Evolutionary conservation across 1,140 invertebrate genomes (phyloP).

Genomic region (Notospermus geniculatus): DNA sequence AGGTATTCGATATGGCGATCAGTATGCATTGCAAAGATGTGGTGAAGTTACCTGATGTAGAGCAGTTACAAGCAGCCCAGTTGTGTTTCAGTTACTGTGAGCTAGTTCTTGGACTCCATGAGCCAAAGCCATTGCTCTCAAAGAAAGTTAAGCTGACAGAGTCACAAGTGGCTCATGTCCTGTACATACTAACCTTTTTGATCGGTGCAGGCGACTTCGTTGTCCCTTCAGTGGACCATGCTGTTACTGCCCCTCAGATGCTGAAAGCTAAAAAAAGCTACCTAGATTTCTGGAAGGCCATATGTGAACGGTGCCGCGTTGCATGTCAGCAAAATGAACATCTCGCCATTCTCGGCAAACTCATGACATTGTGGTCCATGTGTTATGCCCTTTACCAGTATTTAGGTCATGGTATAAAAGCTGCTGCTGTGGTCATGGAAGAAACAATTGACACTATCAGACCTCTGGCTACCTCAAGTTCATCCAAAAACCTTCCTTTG

Average conservation of each 20-base stretch:
- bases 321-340: conserved; percentile 24
- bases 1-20: conserved; percentile 50
- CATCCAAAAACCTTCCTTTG: not conserved
- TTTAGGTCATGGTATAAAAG: conserved; percentile 34
- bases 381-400: conserved; percentile 51
- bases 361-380: conserved; percentile 32
- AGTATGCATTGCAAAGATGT: conserved; percentile 28
- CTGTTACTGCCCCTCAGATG: not conserved
- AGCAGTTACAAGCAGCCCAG: conserved; percentile 25
- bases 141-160: not conserved
- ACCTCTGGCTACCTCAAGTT: not conserved
- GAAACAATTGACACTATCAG: conserved; percentile 8
- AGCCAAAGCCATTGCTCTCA: not conserved
- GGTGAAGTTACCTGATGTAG: conserved; percentile 1
- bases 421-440: conserved; percentile 30
- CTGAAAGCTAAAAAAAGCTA: conserved; percentile 15
- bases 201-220: not conserved
- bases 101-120: conserved; percentile 13
- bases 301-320: conserved; percentile 20
- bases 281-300: conserved; percentile 13
- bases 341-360: conserved; percentile 18
- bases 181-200: conserved; percentile 5
- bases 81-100: conserved; percentile 37
- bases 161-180: not conserved
- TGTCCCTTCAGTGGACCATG: conserved; percentile 1